Percentiles rank a stretch among this genome's conserved stretches.
phyloP scores from a whole-genome alignment of 2,113 vertebrate species.

The Pagrus major region DNA sequence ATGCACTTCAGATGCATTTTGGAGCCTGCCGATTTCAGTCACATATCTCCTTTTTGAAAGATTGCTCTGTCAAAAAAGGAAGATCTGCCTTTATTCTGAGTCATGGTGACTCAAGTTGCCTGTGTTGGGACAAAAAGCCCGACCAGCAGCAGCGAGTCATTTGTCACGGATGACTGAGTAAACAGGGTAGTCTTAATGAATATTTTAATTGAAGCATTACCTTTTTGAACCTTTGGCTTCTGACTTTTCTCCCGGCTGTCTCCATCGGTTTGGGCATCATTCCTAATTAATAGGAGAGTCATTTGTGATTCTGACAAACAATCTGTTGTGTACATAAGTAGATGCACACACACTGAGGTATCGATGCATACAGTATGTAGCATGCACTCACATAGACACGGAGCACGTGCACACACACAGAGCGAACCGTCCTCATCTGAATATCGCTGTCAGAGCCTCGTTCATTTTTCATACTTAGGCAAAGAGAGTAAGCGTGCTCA shows the following conservation, averaged over 20 bases:
- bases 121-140: slow-evolving; percentile 47
- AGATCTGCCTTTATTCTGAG: slow-evolving; percentile 17
- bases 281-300: slow-evolving; percentile 59
- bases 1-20: slow-evolving; percentile 39
- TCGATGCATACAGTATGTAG: slow-evolving; percentile 3
- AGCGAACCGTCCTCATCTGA: slow-evolving; percentile 14
- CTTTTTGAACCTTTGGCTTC: slow-evolving; percentile 67
- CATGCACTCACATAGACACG: neutral
- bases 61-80: slow-evolving; percentile 20
- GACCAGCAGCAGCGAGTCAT: slow-evolving; percentile 37
- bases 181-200: slow-evolving; percentile 72
- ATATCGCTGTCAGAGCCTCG: slow-evolving; percentile 24
- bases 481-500: slow-evolving; percentile 13
- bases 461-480: slow-evolving; percentile 45
- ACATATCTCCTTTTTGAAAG: slow-evolving; percentile 33
- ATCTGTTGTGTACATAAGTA: too few species aligned
- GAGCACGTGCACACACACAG: neutral
- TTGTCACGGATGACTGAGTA: slow-evolving; percentile 64
- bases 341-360: slow-evolving; percentile 5
- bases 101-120: slow-evolving; percentile 20
- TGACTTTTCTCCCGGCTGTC: slow-evolving; percentile 55
- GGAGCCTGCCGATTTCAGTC: slow-evolving; percentile 10
- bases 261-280: slow-evolving; percentile 45
- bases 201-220: slow-evolving; percentile 77
- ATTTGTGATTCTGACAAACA: slow-evolving; percentile 51